phyloP scores from a whole-genome alignment of 2,113 vertebrate species.

The Gymnarchus niloticus region DNA sequence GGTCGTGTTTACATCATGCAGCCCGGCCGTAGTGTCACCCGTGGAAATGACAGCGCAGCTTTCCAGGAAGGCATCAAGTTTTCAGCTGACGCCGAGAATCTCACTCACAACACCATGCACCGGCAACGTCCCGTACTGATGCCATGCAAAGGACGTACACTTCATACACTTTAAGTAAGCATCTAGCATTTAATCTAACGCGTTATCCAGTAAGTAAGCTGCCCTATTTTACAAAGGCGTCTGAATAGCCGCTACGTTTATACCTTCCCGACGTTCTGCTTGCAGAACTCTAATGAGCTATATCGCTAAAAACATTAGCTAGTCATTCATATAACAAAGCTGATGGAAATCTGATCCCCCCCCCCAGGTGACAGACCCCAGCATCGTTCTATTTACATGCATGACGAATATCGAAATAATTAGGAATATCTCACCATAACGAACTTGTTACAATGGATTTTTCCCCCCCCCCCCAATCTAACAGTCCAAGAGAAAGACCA shows the following conservation, averaged over 20 bases:
- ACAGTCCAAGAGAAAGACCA: slow-evolving; percentile 28
- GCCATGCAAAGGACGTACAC: neutral
- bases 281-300: neutral
- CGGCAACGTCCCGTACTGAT: neutral
- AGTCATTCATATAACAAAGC: neutral
- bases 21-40: neutral
- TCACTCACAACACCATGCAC: neutral
- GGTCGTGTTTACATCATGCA: neutral
- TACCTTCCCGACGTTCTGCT: neutral
- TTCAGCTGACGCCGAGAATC: too few relatives aligned
- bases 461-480: slow-evolving; percentile 12
- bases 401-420: neutral
- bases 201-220: neutral
- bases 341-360: neutral
- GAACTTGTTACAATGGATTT: slow-evolving; percentile 23
- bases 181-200: neutral
- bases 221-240: neutral
- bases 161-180: neutral
- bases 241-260: neutral
- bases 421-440: slow-evolving; percentile 12
- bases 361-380: neutral
- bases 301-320: neutral
- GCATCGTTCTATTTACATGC: neutral
- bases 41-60: neutral
- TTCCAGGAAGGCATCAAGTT: neutral